phyloP scores from a whole-genome alignment of 1,140 invertebrate species.

The Neodiprion lecontei region DNA sequence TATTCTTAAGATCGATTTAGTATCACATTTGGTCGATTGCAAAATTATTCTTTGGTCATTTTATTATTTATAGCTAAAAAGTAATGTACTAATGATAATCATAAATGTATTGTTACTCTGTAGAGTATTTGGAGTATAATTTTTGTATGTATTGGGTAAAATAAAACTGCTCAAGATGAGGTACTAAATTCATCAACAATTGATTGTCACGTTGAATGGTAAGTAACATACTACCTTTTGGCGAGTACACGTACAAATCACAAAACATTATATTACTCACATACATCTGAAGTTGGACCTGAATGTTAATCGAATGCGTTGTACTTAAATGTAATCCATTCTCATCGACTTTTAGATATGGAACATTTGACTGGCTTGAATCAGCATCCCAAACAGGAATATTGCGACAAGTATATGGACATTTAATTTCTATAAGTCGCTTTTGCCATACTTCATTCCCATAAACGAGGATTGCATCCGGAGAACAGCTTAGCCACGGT shows the following conservation, averaged over 20 bases:
- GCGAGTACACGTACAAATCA: conserved; percentile 19
- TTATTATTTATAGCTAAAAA: too few species aligned
- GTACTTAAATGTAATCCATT: conserved; percentile 19
- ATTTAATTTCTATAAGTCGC: conserved; percentile 3
- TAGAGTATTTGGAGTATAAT: neutral
- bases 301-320: conserved; percentile 20
- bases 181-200: neutral
- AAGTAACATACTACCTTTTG: conserved; percentile 15
- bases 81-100: too few species aligned
- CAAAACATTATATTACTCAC: conserved; percentile 19
- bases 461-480: conserved; percentile 19
- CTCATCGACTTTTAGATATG: neutral
- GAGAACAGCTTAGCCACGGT: conserved; percentile 20
- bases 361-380: too few species aligned
- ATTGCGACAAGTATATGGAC: too few species aligned
- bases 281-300: conserved; percentile 24
- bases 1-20: too few species aligned
- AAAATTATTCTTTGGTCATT: too few species aligned
- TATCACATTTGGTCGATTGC: too few species aligned
- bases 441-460: conserved; percentile 19
- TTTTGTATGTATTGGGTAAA: neutral
- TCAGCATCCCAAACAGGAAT: too few species aligned
- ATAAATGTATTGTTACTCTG: neutral
- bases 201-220: conserved; percentile 14
- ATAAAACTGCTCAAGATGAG: neutral